Evolutionary conservation across 2,113 vertebrate genomes (phyloP).

Genomic region (Crotalus helleri): DNA sequence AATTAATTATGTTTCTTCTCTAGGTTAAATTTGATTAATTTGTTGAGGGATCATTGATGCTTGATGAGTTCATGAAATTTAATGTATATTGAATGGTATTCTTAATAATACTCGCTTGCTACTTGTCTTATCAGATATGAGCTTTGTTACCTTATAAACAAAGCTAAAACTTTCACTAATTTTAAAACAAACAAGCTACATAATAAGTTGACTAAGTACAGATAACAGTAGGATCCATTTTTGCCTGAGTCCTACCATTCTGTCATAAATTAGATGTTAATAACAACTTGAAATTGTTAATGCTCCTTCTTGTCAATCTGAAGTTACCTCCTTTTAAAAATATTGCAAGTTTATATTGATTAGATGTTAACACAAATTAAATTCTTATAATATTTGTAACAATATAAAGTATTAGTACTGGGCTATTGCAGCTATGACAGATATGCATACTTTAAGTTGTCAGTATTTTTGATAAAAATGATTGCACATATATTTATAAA

Average conservation of each 20-base stretch:
- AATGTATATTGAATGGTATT: constrained; percentile 3
- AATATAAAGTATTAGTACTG: constrained; percentile 20
- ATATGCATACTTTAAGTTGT: background rate
- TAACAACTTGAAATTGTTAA: background rate
- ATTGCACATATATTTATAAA: constrained; percentile 3
- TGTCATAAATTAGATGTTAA: constrained; percentile 2
- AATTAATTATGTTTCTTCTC: constrained; percentile 25
- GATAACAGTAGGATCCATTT: background rate
- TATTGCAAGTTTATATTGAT: background rate
- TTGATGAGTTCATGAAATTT: background rate
- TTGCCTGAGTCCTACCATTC: background rate
- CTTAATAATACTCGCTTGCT: background rate
- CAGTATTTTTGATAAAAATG: constrained; percentile 16
- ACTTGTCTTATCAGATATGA: background rate
- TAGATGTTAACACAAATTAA: background rate
- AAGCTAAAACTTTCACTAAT: background rate
- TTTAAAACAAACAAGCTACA: background rate
- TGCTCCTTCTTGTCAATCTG: background rate
- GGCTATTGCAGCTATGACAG: background rate
- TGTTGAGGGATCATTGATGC: background rate
- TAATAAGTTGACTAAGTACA: background rate
- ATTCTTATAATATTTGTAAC: background rate
- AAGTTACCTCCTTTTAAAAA: background rate
- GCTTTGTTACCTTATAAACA: background rate
- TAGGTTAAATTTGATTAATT: constrained; percentile 26